Base-by-base conservation (phyloP, 2,113 vertebrate genomes). In the Larimichthys polyactis region DNA sequence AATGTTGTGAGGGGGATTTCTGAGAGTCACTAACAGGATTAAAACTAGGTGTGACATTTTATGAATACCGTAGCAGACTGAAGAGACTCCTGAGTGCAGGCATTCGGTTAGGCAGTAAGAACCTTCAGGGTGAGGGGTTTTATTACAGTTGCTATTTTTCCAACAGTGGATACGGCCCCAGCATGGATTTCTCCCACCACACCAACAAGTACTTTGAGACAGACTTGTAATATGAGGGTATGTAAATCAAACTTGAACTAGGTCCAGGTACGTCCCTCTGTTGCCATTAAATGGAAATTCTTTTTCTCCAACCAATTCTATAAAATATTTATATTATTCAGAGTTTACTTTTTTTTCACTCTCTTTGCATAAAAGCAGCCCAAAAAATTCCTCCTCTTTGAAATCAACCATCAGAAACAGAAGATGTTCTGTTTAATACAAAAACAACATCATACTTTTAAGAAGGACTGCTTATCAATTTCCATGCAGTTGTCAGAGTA, bases 21-120 rank as follows among this genome's bases (percentile, higher is more conserved):
- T 58, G 62, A 79, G 82, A 69, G 65, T 83, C 68, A 70, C 84
- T 79, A 85, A 88, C 73, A 44, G 77, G 90, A 84, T 90, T 82
- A 85, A 84, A 85, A 84, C 57, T 71, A 46, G 5, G 75, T 84
- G 74, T 90, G 83, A 84, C 71, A 83, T 82, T 83, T 87, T 80
- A 55, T 86, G 78, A 88, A 86, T 87, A 74, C 49, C 69, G 71
- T 22, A 54, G 71, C 48, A 67, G 73, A 49, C 60, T 84, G 68
- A 87, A 51, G 48, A 67, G 59, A 32, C 78, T 87, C 75, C 72
- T 65, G 49, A 78, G 65, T 60, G 63, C n/a, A 54, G 40, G 48
- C 44, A 46, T 85, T 80, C 62, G 73, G 59, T 48, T 11, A 63
- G 16, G 22, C 15, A 7, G 17, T 51, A 60, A 64, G 66, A 78